These are phyloP conservation scores for Scytalopus superciliaris DNA, from an alignment of 2,113 vertebrate species.

Conservation along the genomic window DNA sequence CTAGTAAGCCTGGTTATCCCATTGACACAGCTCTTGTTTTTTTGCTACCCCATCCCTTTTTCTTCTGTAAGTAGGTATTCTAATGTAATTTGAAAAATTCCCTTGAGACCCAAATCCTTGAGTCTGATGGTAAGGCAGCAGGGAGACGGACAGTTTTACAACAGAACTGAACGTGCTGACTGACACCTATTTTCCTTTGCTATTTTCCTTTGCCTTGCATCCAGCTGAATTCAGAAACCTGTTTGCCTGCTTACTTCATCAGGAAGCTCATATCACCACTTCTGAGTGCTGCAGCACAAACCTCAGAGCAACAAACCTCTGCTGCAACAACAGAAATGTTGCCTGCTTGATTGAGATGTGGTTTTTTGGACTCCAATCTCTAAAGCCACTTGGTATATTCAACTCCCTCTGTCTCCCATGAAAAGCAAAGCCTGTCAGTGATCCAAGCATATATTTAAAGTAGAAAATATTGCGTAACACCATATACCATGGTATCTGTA, in stretches of 20 bases:
- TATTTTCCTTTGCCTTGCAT: background rate
- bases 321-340: background rate
- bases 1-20: background rate
- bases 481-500: background rate
- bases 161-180: background rate
- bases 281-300: background rate
- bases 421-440: background rate
- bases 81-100: background rate
- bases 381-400: background rate
- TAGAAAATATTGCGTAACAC: background rate
- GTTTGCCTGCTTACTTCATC: conserved; percentile 28
- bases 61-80: background rate
- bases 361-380: background rate
- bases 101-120: background rate
- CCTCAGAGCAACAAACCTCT: conserved; percentile 11
- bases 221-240: conserved; percentile 37
- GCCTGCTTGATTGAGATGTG: background rate
- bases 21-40: background rate
- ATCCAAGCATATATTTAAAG: background rate
- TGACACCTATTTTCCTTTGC: background rate
- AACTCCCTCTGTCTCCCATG: background rate
- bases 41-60: background rate
- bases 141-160: background rate
- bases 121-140: background rate
- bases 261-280: background rate